These are phyloP conservation scores for Drosophila dives DNA, from an alignment of 2,888 invertebrate genomes.

Conservation along the genomic window DNA sequence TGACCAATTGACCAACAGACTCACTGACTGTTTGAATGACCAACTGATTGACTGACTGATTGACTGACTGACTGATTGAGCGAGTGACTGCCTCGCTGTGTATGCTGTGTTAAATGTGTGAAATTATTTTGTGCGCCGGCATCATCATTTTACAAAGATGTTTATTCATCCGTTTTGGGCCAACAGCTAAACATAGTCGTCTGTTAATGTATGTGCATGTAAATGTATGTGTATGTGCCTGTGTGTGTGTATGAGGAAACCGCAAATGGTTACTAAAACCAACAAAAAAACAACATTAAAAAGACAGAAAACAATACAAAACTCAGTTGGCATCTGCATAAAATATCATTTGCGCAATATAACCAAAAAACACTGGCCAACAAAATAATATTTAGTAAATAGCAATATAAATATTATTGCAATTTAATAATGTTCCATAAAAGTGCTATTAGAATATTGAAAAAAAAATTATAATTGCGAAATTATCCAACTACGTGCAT, in stretches of 20 bases:
- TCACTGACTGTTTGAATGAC: slow-evolving; percentile 9
- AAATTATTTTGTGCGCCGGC: slow-evolving; percentile 71
- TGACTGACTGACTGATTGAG: slow-evolving; percentile 14
- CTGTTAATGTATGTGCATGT: neutral
- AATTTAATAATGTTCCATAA: neutral
- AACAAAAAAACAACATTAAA: slow-evolving; percentile 12
- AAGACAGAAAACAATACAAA: slow-evolving; percentile 25
- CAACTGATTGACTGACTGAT: slow-evolving; percentile 20
- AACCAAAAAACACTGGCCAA: slow-evolving; percentile 15
- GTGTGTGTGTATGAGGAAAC: slow-evolving; percentile 30
- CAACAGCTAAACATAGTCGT: slow-evolving; percentile 3
- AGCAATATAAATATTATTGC: neutral
- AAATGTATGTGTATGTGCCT: neutral
- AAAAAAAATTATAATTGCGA: no score
- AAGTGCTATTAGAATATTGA: neutral
- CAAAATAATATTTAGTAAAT: slow-evolving; percentile 7
- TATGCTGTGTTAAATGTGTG: slow-evolving; percentile 72
- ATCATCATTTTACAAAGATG: slow-evolving; percentile 80
- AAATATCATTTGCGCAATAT: slow-evolving; percentile 14
- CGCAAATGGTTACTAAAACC: slow-evolving; percentile 58
- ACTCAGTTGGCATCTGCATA: slow-evolving; percentile 51
- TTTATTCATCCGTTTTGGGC: slow-evolving; percentile 65
- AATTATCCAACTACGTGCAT: no score
- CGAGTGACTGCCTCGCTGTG: slow-evolving; percentile 48
- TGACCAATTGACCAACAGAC: slow-evolving; percentile 26